Percentiles rank a stretch among this genome's conserved stretches.
These are phyloP conservation scores for Noturus placidus DNA, from an alignment of 2,113 vertebrate species.

Conservation along the genomic window DNA sequence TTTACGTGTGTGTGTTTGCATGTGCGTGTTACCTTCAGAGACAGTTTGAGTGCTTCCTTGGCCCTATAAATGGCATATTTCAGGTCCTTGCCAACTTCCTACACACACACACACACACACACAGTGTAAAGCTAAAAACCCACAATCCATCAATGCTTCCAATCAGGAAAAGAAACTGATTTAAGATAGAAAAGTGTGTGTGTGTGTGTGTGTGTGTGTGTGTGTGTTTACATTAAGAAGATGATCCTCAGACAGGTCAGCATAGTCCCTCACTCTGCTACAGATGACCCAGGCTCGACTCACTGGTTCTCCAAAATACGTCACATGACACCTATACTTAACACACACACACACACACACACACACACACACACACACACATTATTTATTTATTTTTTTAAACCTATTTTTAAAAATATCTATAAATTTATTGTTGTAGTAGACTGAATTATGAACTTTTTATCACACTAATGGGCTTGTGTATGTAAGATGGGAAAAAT, in stretches of 20 bases:
- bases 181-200: neutral
- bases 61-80: slow-evolving; percentile 27
- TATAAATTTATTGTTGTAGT: neutral
- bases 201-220: neutral
- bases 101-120: slow-evolving; percentile 6
- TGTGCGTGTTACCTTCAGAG: slow-evolving; percentile 15
- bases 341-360: slow-evolving; percentile 12
- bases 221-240: slow-evolving; percentile 55
- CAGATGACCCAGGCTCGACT: slow-evolving; percentile 71
- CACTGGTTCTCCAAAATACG: slow-evolving; percentile 70
- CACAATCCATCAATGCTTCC: neutral
- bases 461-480: neutral
- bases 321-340: slow-evolving; percentile 75
- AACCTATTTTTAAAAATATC: neutral
- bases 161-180: neutral
- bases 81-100: neutral
- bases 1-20: neutral
- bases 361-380: too few relatives aligned
- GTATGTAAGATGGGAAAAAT: slow-evolving; percentile 40
- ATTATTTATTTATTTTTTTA: neutral
- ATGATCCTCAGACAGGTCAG: slow-evolving; percentile 55
- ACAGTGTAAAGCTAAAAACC: neutral
- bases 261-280: slow-evolving; percentile 65
- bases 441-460: neutral
- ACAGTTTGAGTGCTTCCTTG: slow-evolving; percentile 19